These are phyloP conservation scores for Chrysotoxum bicinctum DNA, from an alignment of 2,888 invertebrate genomes.

Conservation along the genomic window DNA sequence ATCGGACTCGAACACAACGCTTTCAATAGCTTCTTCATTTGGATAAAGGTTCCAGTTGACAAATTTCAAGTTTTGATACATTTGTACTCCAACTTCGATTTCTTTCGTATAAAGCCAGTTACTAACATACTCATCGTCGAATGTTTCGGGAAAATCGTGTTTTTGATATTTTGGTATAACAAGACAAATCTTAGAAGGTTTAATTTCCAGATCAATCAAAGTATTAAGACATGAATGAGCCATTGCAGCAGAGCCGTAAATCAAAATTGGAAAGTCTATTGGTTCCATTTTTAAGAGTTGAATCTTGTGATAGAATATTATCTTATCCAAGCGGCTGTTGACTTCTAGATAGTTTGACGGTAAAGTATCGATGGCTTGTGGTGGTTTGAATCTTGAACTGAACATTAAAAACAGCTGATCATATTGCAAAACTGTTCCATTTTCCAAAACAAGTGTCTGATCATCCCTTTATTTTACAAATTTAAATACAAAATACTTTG, in stretches of 20 bases:
- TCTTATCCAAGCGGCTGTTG: conserved; percentile 77
- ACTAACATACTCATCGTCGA: conserved; percentile 74
- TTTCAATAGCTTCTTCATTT: conserved; percentile 61
- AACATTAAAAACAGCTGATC: conserved; percentile 75
- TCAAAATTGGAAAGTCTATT: conserved; percentile 67
- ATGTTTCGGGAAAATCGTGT: conserved; percentile 34
- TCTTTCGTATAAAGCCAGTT: conserved; percentile 74
- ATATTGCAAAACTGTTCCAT: conserved; percentile 75
- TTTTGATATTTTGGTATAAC: conserved; percentile 69
- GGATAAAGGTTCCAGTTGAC: conserved; percentile 39
- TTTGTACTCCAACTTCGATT: conserved; percentile 74
- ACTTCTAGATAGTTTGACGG: conserved; percentile 76
- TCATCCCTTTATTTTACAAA: conserved; percentile 59
- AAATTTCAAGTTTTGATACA: conserved; percentile 68
- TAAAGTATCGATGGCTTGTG: background rate
- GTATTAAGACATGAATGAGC: conserved; percentile 77
- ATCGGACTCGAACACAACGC: conserved; percentile 71
- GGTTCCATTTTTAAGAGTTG: background rate
- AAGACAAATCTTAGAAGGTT: conserved; percentile 66
- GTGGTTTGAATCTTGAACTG: conserved; percentile 72
- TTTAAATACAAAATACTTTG: background rate
- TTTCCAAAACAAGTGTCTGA: conserved; percentile 72
- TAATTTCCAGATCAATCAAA: conserved; percentile 75
- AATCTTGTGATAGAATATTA: conserved; percentile 77
- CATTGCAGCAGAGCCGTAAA: conserved; percentile 75